phyloP scores from a whole-genome alignment of 2,888 invertebrate genomes.

The Drosophila mulleri region DNA sequence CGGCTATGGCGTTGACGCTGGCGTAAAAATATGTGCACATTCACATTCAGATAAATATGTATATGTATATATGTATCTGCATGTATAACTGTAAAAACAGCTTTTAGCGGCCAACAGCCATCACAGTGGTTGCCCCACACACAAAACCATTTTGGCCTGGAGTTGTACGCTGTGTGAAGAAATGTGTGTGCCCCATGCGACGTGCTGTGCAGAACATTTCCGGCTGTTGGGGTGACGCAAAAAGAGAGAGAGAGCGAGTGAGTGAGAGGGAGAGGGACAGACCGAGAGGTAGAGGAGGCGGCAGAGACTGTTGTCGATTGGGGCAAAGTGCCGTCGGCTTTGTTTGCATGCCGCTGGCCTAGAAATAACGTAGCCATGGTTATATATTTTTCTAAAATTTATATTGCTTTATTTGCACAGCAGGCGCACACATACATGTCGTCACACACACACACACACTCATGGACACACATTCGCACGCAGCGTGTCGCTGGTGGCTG shows the following conservation, averaged over 20 bases:
- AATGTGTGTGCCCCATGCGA: conserved; percentile 54
- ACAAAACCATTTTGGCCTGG: conserved; percentile 22
- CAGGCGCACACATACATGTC: conserved; percentile 14
- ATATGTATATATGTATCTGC: conserved; percentile 7
- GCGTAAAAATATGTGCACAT: conserved; percentile 46
- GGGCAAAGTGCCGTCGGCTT: conserved; percentile 74
- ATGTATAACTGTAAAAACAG: conserved; percentile 76
- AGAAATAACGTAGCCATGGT: conserved; percentile 72
- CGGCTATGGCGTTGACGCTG: conserved; percentile 63
- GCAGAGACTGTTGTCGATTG: conserved; percentile 41
- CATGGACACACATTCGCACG: conserved; percentile 10
- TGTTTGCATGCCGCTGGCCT: conserved; percentile 77
- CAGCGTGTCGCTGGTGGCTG: conserved; percentile 3
- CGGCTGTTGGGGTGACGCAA: conserved; percentile 38
- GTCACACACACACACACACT: conserved; percentile 7
- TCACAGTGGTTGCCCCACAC: conserved; percentile 32
- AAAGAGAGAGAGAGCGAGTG: not conserved
- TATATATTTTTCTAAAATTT: conserved; percentile 75
- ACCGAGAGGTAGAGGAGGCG: conserved; percentile 3
- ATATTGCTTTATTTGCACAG: conserved; percentile 73
- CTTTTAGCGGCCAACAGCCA: conserved; percentile 76
- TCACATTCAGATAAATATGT: conserved; percentile 18
- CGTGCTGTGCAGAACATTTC: conserved; percentile 78
- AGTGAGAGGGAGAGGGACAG: not conserved
- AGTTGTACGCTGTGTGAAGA: conserved; percentile 29